phyloP scores from a whole-genome alignment of 2,797 vertebrate genomes.

The Melanotaenia boesemani region DNA sequence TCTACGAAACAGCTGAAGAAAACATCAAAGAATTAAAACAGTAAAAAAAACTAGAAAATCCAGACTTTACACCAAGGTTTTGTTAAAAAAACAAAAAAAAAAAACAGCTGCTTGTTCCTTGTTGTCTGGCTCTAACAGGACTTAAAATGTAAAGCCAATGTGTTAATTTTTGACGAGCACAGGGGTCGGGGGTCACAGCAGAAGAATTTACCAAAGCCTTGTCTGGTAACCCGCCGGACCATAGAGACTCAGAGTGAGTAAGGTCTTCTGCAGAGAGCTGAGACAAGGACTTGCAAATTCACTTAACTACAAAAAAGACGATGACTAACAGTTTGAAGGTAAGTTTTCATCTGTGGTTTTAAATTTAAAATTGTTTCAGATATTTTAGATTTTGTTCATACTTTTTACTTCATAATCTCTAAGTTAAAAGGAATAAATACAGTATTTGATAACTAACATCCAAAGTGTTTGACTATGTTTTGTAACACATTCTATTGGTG shows the following conservation, averaged over 20 bases:
- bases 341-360: conserved; percentile 4
- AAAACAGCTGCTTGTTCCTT: not conserved
- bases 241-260: conserved; percentile 1
- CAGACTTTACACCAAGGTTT: too few relatives aligned
- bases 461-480: not conserved
- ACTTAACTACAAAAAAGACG: not conserved
- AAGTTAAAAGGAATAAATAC: not conserved
- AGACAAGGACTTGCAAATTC: not conserved
- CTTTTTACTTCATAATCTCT: not conserved
- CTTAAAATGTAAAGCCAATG: conserved; percentile 72
- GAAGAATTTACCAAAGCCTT: conserved; percentile 76
- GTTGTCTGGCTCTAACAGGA: not conserved
- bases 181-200: conserved; percentile 60
- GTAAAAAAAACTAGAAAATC: too few relatives aligned
- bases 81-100: too few relatives aligned
- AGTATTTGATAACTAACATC: not conserved
- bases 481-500: conserved; percentile 1
- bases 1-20: too few relatives aligned
- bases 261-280: not conserved
- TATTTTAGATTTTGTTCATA: not conserved
- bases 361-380: not conserved
- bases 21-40: too few relatives aligned
- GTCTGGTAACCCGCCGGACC: conserved; percentile 37
- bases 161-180: conserved; percentile 71
- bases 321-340: conserved; percentile 34